Evolutionary conservation across 2,113 vertebrate species (phyloP), one percentile per base, ranked within the genome.

Genomic region (Catharus bicknelli): DNA sequence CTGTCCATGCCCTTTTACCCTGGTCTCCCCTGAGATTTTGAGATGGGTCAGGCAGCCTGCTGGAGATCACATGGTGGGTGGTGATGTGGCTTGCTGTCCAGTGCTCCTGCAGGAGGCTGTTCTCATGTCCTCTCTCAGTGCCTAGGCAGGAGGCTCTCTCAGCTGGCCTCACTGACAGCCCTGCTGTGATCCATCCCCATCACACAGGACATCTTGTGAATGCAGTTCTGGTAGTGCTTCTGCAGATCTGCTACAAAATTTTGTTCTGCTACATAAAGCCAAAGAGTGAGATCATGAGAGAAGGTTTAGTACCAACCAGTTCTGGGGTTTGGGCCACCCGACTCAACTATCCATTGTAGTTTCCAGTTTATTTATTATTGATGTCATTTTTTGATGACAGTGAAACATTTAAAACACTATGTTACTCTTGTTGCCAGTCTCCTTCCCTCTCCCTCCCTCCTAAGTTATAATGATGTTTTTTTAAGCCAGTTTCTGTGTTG

Each of bases 191-290:
- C 45, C 1, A 9, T 43, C 0, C 1, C 11, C 0, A 0, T 45
- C 0, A 0, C 40, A 32, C 0, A 0, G 51, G 30, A 29, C 1
- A 1, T 22, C 30, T 40, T 40, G 27, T 58, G 47, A 47, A 7
- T 13, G 25, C 50, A 58, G 23, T 38, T 55, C 45, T 69, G 55
- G 10, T 10, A 14, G 13, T 1, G 3, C 30, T 64, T 21, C 32
- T 43, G 54, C 26, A 48, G 26, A 42, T 77, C 26, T 4, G 0
- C 3, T 58, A 20, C 42, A 42, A 58, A 74, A 42, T 34, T 9
- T 40, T 13, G 11, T 69, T 5, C 0, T 4, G 6, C 29, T 53
- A 1, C 51, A 0, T 43, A 13, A 16, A 64, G 20, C 36, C 20
- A 53, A 50, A 42, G 23, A 36, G 21, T 45, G 38, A 58, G 32